Base-by-base conservation (phyloP, 2,797 vertebrate species). In the Chelon labrosus region DNA sequence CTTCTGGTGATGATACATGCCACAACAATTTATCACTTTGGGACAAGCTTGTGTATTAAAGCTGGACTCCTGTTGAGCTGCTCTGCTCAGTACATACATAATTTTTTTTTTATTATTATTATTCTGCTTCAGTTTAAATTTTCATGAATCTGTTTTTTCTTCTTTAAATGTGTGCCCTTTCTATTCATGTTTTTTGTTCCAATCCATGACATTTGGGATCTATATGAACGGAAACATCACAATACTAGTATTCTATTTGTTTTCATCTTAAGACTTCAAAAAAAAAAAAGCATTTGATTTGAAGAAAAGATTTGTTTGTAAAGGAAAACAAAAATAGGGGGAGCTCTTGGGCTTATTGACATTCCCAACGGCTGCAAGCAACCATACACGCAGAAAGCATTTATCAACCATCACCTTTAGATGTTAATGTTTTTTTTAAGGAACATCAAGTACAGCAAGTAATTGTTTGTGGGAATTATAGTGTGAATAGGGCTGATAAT, bases 1-100 rank as follows among this genome's bases (percentile, higher is more conserved):
- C 59, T 10, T 83, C 52, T 70, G 77, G 75, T 86, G 55, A 84
- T 78, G 71, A 87, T 65, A 20, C 69, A 70, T 41, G 49, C 55
- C 27, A 53, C 27, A 65, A 84, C 70, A 77, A 66, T 73, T 78
- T 46, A 65, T 71, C 70, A 77, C 68, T 67, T 12, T 55, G 51
- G 62, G 75, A 77, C 39, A 10, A 22, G 52, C 35, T 49, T 55
- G 56, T 77, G 55, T 60, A 41, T 69, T 64, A 70, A 64, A 79
- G 50, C 62, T 59, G 55, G 60, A 59, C 44, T 78, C 42, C 38
- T 50, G 71, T 50, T 70, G 67, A 82, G 80, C 61, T 73, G 65
- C 37, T 52, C 20, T 20, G 42, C 69, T 55, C 17, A 51, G 54
- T 67, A 46, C 50, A 52, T 74, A 42, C 77, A 69, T 77, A 55